Base-by-base conservation (phyloP, 2,797 vertebrate genomes). In the Scarus forsteni region DNA sequence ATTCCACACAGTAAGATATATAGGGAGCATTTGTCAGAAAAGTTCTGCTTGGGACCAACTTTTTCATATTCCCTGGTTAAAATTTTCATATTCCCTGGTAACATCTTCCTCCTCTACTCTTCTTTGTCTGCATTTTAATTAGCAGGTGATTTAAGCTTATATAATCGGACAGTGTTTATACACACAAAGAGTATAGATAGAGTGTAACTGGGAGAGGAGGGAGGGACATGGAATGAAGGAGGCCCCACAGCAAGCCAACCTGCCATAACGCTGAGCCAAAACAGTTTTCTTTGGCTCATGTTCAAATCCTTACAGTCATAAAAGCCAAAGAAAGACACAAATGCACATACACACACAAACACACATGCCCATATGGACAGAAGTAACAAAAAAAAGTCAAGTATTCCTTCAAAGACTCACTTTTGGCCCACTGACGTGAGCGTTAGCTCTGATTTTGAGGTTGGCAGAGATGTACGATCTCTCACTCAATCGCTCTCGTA, bases 231-330 rank as follows among this genome's bases (percentile, higher is more conserved):
- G 16, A 59, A 43, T 8, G 38, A 65, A 45, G 76, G 84, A 66
- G 76, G 76, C 74, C 81, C 67, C 49, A 14, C 64, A 9, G 44
- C 66, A 68, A 80, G 73, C 58, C 66, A 77, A 76, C 79, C 66
- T n/a, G 38, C 73, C 78, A 79, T 88, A 65, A 72, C 80, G 78
- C 81, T 86, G 77, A 90, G 88, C 85, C 73, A 85, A 85, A 90
- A 89, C 75, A 66, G 82, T 88, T 91, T 91, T 85, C 52, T 34
- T 88, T 92, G 91, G 89, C 81, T 69, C 42, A 38, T 27, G 63
- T 84, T 85, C 88, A 90, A 85, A 62, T 74, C 77, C 48, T 71
- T 40, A 16, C 43, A 59, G 77, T 83, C 85, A 81, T 85, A 73
- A 89, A 89, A 88, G 64, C 68, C 70, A 55, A 48, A 65, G 43